Conservation (phyloP, 2,888 invertebrate species). For the Erynnis tages region DNA sequence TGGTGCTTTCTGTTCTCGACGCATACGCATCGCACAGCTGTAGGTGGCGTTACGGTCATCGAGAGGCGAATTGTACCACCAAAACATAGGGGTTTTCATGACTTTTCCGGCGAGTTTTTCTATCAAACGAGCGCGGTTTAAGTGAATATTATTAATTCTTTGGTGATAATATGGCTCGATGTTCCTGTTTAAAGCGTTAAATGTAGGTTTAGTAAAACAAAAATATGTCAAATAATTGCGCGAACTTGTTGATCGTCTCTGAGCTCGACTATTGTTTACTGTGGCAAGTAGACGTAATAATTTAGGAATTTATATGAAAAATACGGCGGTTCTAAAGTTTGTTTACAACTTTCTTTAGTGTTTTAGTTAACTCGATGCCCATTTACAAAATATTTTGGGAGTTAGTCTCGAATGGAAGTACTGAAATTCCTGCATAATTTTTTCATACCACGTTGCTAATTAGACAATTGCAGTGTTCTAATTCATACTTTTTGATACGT, state of each 20-base stretch:
- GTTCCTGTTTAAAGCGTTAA: conserved; percentile 32
- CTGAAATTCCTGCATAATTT: conserved; percentile 28
- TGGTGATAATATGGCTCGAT: conserved; percentile 30
- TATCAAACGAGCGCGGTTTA: conserved; percentile 52
- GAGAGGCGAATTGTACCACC: conserved; percentile 56
- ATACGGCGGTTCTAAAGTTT: neutral
- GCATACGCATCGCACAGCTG: conserved; percentile 81
- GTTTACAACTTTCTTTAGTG: conserved; percentile 4
- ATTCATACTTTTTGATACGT: conserved; percentile 44
- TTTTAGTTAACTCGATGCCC: neutral
- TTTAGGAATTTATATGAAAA: conserved; percentile 44
- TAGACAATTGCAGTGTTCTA: conserved; percentile 30
- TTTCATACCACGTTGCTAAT: conserved; percentile 43
- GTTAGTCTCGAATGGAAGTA: neutral
- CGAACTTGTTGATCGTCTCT: conserved; percentile 64
- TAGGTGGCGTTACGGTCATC: conserved; percentile 79
- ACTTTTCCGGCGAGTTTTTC: conserved; percentile 78
- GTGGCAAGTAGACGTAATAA: conserved; percentile 52
- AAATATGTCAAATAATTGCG: conserved; percentile 59
- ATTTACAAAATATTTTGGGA: neutral
- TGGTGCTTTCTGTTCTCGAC: conserved; percentile 80
- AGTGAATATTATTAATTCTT: conserved; percentile 40
- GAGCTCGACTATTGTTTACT: conserved; percentile 68
- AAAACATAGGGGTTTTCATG: conserved; percentile 79
- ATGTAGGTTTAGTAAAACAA: conserved; percentile 33